phyloP scores from a whole-genome alignment of 2,113 vertebrate species.

The Lycaon pictus region DNA sequence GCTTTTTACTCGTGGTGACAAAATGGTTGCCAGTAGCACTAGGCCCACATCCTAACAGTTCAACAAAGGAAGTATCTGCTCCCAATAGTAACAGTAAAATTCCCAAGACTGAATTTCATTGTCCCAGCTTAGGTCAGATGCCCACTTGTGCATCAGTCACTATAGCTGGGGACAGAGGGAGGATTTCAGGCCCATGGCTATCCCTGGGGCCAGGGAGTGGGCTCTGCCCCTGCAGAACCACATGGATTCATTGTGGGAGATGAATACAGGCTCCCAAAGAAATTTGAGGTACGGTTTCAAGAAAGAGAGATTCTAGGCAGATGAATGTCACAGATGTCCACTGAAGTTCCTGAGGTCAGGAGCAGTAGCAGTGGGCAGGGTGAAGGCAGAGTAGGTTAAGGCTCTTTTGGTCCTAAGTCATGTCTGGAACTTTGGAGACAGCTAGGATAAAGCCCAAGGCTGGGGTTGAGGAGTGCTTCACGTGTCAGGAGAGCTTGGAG shows the following conservation, averaged over 20 bases:
- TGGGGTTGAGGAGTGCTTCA: neutral
- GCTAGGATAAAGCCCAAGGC: neutral
- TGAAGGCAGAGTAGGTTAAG: neutral
- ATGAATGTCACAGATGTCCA: neutral
- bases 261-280: neutral
- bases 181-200: neutral
- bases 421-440: neutral
- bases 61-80: neutral
- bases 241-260: neutral
- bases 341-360: neutral
- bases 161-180: neutral
- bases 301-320: neutral
- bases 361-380: neutral
- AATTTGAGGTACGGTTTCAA: neutral
- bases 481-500: neutral
- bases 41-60: neutral
- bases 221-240: neutral
- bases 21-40: constrained; percentile 8
- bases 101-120: neutral
- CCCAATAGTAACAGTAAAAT: neutral
- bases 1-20: neutral
- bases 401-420: neutral
- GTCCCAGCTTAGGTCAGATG: neutral
- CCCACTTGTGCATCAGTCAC: neutral
- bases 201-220: neutral